phyloP scores from a whole-genome alignment of 2,888 invertebrate genomes.

The Cerastoderma edule region DNA sequence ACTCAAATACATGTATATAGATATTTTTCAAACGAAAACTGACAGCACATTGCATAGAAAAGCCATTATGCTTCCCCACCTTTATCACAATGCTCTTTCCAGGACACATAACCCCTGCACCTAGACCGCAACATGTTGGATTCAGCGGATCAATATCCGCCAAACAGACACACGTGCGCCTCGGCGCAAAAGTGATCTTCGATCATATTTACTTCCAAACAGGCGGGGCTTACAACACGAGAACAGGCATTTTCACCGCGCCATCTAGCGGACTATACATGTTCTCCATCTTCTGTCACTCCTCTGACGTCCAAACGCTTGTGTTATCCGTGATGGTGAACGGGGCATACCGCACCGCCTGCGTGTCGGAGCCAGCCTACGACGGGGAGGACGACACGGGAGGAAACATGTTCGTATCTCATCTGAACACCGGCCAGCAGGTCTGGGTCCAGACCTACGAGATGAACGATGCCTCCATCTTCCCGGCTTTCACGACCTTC shows the following conservation, averaged over 20 bases:
- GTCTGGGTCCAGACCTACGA: slow-evolving; percentile 30
- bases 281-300: slow-evolving; percentile 18
- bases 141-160: background rate
- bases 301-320: slow-evolving; percentile 3
- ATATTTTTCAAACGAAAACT: background rate
- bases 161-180: background rate
- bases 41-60: background rate
- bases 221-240: background rate
- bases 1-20: background rate
- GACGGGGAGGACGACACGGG: slow-evolving; percentile 16
- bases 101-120: background rate
- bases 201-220: background rate
- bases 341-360: background rate
- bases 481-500: slow-evolving; percentile 29
- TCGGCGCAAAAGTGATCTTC: slow-evolving; percentile 5
- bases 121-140: background rate
- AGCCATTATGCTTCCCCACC: background rate
- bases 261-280: slow-evolving; percentile 1
- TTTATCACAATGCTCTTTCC: background rate
- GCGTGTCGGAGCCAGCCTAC: slow-evolving; percentile 16
- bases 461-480: slow-evolving; percentile 15
- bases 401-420: slow-evolving; percentile 17
- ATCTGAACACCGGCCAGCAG: slow-evolving; percentile 9
- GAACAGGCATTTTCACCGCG: slow-evolving; percentile 4
- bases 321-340: slow-evolving; percentile 6